Base-by-base conservation (phyloP, 2,113 vertebrate genomes). In the Actenoides hombroni region DNA sequence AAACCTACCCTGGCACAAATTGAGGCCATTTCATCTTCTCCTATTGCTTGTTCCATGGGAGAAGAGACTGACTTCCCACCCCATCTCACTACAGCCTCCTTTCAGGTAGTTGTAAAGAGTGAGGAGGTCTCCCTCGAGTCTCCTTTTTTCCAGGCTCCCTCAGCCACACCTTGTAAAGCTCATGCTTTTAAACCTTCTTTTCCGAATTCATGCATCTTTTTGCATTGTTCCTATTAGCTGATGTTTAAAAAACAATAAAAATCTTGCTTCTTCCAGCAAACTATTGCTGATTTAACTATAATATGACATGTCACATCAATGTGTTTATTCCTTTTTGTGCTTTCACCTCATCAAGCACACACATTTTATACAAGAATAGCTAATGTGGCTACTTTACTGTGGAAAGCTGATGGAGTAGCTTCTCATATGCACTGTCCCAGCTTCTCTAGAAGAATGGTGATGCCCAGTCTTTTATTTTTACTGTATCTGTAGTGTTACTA, bases 301-400 rank as follows among this genome's bases (percentile, higher is more conserved):
- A 31, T 10, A 21, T 73, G 25, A 42, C 4, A 6, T 74, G n/a
- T 76, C 16, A 16, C 8, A 11, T 44, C 31, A 77, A 6, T 21
- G 18, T 76, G 24, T 46, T 21, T 74, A 33, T 64, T 63, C 26
- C 33, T 76, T 83, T 73, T 60, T 57, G 23, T 73, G 11, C 16
- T 69, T 23, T 15, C 17, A 28, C 16, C 16, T 12, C 16, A 18
- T 1, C 5, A 23, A 0, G 0, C 23, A 23, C 13, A 21, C 25
- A 4, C 26, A 63, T 57, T 68, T 53, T 31, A 13, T 15, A 44
- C 28, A 56, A 35, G 53, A 60, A 3, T 12, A 80, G 40, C 13
- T 56, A 3, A 31, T 59, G 11, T 56, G 53, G 9, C 19, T 29
- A 0, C 14, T 0, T 23, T 18, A 11, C 16, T 42, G 4, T 70